Evolutionary conservation across 2,113 vertebrate genomes (phyloP), one percentile per base, ranked within the genome.

Genomic region (Sapayoa aenigma): DNA sequence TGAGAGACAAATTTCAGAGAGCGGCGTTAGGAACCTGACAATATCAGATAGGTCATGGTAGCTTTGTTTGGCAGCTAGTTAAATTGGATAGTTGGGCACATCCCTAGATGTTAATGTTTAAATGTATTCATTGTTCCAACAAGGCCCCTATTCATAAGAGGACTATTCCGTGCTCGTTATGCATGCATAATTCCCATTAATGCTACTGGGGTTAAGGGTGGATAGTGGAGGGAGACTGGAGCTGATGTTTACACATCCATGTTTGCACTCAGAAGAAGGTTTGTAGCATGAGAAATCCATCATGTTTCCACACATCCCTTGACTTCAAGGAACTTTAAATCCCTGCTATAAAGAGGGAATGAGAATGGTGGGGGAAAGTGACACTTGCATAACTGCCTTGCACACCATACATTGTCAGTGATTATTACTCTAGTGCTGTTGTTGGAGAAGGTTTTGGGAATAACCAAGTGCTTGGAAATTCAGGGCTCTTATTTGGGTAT

Each of bases 161-260:
- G 37, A 76, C 92, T 90, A 31, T 91, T 93, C 92, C 86, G 62
- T 74, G 95, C 94, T 96, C 37, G 88, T 97, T 97, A 97, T 90
- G 96, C 95, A 93, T 95, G 93, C 91, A 94, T 97, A 97, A 97
- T 97, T 97, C 69, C 47, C 91, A 89, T 77, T 97, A 96, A 94
- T 97, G 90, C 79, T 96, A 11, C 72, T 74, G 89, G 68, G 87
- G 95, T 91, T 96, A 90, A 86, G 92, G 90, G 89, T 88, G 50
- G 62, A 19, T 75, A 30, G 84, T 18, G 69, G 74, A 37, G 79
- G 85, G 76, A 67, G 80, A 59, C 44, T 1, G 39, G 89, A 86
- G 42, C 82, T 91, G 55, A 56, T 86, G 86, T 96, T 95, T 91
- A 78, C 65, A 88, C 22, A 73, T 62, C 73, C 35, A 11, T 76